phyloP scores from a whole-genome alignment of 2,888 invertebrate genomes.

The Coelopa pilipes region DNA sequence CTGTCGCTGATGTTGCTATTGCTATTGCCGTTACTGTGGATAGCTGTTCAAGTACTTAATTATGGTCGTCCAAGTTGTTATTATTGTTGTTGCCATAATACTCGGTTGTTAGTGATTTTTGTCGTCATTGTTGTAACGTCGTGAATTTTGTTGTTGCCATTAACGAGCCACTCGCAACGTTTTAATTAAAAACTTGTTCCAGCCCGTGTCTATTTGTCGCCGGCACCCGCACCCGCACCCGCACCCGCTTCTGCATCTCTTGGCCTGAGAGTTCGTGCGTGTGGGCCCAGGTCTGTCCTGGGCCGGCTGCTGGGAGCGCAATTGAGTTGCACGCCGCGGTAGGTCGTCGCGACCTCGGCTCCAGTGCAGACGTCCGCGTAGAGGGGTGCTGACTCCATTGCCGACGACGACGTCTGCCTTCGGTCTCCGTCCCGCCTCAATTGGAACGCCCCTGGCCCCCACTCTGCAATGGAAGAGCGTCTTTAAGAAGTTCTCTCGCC shows the following conservation, averaged over 20 bases:
- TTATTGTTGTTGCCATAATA: constrained; percentile 6
- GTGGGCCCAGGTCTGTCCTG: neutral
- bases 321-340: constrained; percentile 29
- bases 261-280: neutral
- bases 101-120: neutral
- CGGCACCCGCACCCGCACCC: too few species aligned
- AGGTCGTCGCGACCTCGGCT: constrained; percentile 14
- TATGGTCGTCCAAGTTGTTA: neutral
- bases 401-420: too few species aligned
- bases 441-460: too few species aligned
- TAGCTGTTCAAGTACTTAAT: neutral
- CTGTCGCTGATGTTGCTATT: neutral
- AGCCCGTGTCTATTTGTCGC: neutral
- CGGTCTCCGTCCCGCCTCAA: too few species aligned
- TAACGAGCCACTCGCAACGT: neutral
- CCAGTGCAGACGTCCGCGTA: too few species aligned
- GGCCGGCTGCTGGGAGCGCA: neutral
- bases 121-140: neutral
- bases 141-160: constrained; percentile 8
- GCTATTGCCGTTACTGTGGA: neutral
- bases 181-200: constrained; percentile 38
- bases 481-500: too few species aligned
- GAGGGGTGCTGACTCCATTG: too few species aligned
- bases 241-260: neutral
- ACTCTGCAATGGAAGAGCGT: too few species aligned